Evolutionary conservation across 2,888 invertebrate species (phyloP).

Genomic region (Xestobium rufovillosum): DNA sequence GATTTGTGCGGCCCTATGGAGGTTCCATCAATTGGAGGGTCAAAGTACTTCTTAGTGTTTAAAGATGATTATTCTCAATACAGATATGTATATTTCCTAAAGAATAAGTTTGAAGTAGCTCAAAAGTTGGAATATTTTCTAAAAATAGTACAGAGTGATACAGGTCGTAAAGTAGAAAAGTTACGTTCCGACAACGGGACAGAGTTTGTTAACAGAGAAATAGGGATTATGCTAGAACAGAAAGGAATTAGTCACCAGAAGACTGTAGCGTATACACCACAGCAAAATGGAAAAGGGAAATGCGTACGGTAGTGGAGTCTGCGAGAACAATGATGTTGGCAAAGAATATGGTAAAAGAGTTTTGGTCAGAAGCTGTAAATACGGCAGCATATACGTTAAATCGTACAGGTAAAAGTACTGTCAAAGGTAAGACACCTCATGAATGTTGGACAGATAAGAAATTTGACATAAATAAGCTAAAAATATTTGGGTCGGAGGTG

Average conservation of each 20-base stretch:
- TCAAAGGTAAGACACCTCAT: constrained; percentile 9
- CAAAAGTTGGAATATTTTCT: constrained; percentile 17
- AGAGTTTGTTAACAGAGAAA: constrained; percentile 20
- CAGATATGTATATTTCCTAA: constrained; percentile 14
- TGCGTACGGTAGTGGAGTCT: constrained; percentile 32
- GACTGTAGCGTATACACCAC: constrained; percentile 22
- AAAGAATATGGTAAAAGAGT: constrained; percentile 21
- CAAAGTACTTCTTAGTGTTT: constrained; percentile 18
- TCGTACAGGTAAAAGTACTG: constrained; percentile 19
- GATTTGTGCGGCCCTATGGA: constrained; percentile 20
- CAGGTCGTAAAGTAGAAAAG: constrained; percentile 15
- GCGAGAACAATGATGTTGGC: constrained; percentile 28
- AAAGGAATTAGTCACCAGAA: constrained; percentile 23
- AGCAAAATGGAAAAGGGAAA: constrained; percentile 35
- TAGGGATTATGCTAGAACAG: constrained; percentile 19
- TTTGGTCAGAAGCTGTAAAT: constrained; percentile 34
- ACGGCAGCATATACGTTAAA: constrained; percentile 22
- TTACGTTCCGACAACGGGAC: constrained; percentile 25
- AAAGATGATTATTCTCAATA: constrained; percentile 20
- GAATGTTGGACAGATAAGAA: constrained; percentile 3
- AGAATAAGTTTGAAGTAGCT: constrained; percentile 16
- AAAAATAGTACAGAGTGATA: constrained; percentile 13
- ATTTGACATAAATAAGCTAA: constrained; percentile 2
- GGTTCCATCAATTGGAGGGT: constrained; percentile 14
- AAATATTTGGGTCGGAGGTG: constrained; percentile 6